phyloP scores from a whole-genome alignment of 2,113 vertebrate genomes.

The Seriola quinqueradiata region DNA sequence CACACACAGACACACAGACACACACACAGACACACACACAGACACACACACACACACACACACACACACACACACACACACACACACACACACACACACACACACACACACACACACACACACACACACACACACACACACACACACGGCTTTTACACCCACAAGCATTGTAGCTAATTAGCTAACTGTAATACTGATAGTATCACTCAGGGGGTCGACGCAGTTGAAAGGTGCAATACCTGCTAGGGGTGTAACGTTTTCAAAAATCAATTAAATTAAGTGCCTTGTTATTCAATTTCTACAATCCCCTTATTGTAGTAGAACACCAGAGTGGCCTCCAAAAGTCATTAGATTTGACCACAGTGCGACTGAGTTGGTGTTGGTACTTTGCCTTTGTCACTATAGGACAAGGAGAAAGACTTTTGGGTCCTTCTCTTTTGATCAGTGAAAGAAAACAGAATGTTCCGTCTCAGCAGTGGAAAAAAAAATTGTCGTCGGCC shows the following conservation, averaged over 20 bases:
- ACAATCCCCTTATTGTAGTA: constrained; percentile 62
- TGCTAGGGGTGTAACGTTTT: constrained; percentile 51
- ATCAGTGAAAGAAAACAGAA: constrained; percentile 57
- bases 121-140: constrained; percentile 1
- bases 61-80: constrained; percentile 1
- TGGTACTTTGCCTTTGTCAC: constrained; percentile 70
- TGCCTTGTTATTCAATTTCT: constrained; percentile 69
- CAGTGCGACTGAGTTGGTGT: constrained; percentile 57
- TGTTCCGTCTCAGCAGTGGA: constrained; percentile 43
- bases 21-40: constrained; percentile 1
- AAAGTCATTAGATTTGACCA: constrained; percentile 76
- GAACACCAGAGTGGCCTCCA: constrained; percentile 60
- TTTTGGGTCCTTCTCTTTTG: constrained; percentile 56
- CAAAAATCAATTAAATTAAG: constrained; percentile 76
- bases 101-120: constrained; percentile 1
- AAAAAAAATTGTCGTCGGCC: constrained; percentile 44
- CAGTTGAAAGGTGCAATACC: constrained; percentile 52
- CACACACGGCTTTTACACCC: background rate
- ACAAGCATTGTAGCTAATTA: constrained; percentile 34
- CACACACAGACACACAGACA: background rate
- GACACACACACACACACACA: background rate
- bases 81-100: background rate
- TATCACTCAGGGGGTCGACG: constrained; percentile 27
- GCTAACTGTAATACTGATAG: constrained; percentile 40
- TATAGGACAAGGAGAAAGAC: constrained; percentile 50